Conservation (phyloP, 2,888 invertebrate species). For the Pachymerium ferrugineum region DNA sequence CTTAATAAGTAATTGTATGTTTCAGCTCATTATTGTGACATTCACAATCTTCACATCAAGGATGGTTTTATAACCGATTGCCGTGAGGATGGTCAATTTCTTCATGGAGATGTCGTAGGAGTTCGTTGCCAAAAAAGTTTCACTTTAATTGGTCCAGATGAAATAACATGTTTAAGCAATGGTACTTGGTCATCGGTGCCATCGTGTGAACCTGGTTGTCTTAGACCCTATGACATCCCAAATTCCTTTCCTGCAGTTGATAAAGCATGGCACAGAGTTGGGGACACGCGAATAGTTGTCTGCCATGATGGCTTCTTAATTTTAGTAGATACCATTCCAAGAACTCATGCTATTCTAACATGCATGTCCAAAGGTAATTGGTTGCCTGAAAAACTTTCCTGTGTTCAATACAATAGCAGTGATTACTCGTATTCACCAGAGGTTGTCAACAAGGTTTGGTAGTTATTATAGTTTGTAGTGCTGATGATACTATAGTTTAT, state of each 20-base stretch:
- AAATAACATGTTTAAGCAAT: not conserved
- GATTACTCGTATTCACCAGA: not conserved
- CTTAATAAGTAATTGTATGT: not conserved
- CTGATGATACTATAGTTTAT: too few relatives aligned
- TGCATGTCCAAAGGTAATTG: not conserved
- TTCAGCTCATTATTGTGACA: not conserved
- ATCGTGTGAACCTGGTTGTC: not conserved
- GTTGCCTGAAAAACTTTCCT: not conserved
- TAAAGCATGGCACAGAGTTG: not conserved
- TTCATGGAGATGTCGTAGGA: not conserved
- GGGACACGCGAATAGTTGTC: not conserved
- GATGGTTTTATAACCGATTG: slow-evolving; percentile 17
- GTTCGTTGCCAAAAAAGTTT: not conserved
- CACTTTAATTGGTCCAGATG: not conserved
- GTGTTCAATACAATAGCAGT: not conserved
- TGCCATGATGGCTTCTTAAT: not conserved
- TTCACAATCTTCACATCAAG: not conserved
- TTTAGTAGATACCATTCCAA: not conserved
- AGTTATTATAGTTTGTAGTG: too few relatives aligned
- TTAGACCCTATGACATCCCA: not conserved
- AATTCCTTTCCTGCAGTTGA: not conserved
- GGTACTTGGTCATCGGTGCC: slow-evolving; percentile 23
- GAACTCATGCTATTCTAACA: not conserved
- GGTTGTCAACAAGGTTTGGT: not conserved
- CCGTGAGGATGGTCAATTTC: slow-evolving; percentile 10